Evolutionary conservation across 2,797 vertebrate species (phyloP).

Genomic region (Hoplostethus atlanticus): DNA sequence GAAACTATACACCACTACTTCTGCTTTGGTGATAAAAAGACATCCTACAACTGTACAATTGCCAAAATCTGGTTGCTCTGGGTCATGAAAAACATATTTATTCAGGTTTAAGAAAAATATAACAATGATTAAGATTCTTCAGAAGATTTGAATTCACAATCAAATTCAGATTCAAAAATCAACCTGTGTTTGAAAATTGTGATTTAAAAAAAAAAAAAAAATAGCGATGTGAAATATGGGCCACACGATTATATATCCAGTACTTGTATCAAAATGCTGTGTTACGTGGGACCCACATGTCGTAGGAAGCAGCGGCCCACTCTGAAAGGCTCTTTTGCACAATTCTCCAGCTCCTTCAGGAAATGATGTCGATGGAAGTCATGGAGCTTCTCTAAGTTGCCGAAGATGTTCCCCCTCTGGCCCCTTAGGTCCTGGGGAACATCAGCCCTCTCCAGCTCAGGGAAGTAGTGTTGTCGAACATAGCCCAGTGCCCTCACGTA

Average conservation of each 20-base stretch:
- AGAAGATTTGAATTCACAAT: neutral
- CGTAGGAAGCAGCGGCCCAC: slow-evolving; percentile 86
- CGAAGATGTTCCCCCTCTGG: slow-evolving; percentile 86
- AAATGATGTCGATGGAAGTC: slow-evolving; percentile 88
- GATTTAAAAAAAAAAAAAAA: neutral
- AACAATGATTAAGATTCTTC: neutral
- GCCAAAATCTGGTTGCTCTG: neutral
- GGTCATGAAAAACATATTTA: slow-evolving; percentile 9
- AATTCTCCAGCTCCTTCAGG: slow-evolving; percentile 82
- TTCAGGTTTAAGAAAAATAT: neutral
- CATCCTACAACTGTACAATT: neutral
- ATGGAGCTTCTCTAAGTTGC: slow-evolving; percentile 88
- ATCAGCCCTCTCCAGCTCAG: slow-evolving; percentile 85
- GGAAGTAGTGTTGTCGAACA: slow-evolving; percentile 85
- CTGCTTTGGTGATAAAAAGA: neutral
- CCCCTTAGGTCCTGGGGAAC: slow-evolving; percentile 88
- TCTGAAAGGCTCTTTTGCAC: slow-evolving; percentile 80
- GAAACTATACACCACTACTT: neutral
- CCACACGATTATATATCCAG: neutral
- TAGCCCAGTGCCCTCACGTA: slow-evolving; percentile 87
- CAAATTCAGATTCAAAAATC: neutral
- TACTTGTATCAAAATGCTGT: neutral
- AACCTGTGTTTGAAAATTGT: too few species aligned
- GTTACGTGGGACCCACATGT: slow-evolving; percentile 78
- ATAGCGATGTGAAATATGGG: neutral